Conservation (phyloP, 2,113 vertebrate genomes). For the Myotis lucifugus region DNA sequence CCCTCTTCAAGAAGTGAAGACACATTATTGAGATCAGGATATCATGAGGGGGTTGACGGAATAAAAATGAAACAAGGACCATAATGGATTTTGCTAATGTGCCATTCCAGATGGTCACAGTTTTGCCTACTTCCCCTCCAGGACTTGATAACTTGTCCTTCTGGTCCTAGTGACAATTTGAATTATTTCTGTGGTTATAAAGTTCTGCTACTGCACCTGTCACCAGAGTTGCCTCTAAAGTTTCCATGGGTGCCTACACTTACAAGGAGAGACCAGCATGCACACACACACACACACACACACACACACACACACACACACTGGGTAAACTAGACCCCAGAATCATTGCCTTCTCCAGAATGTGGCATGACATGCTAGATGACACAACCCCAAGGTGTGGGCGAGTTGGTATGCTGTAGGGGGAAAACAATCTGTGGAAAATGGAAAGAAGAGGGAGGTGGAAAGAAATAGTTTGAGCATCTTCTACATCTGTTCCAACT, state of each 20-base stretch:
- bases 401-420: background rate
- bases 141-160: background rate
- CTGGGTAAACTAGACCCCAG: no score
- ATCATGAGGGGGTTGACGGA: background rate
- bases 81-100: background rate
- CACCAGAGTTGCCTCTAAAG: background rate
- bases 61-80: background rate
- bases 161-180: background rate
- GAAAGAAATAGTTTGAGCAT: background rate
- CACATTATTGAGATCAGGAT: background rate
- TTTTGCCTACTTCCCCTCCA: background rate
- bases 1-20: background rate
- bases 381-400: background rate
- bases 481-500: background rate
- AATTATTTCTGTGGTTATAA: background rate
- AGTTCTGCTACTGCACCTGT: background rate
- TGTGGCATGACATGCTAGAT: background rate
- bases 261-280: background rate
- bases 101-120: background rate
- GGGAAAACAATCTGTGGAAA: background rate
- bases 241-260: background rate
- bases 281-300: accelerated
- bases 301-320: accelerated
- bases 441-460: background rate
- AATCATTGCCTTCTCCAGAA: background rate